Evolutionary conservation across 2,797 vertebrate species (phyloP).

Genomic region (Gastrophryne carolinensis): DNA sequence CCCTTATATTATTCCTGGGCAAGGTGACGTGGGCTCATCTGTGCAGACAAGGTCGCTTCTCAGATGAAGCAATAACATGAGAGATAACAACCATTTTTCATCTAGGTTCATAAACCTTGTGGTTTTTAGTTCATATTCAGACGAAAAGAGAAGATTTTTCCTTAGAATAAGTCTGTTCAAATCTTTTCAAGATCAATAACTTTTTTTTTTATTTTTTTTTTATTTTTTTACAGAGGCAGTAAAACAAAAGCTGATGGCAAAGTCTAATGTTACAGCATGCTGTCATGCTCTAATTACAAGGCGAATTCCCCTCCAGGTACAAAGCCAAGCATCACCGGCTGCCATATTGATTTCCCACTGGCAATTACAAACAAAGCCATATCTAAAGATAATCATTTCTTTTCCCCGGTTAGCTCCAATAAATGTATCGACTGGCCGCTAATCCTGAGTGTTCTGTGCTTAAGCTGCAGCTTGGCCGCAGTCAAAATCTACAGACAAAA

Average conservation of each 20-base stretch:
- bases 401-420: background rate
- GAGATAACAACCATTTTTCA: no score
- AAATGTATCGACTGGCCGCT: background rate
- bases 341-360: slow-evolving; percentile 10
- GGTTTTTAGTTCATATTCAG: background rate
- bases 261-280: background rate
- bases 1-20: no score
- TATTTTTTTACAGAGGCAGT: background rate
- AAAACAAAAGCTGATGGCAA: background rate
- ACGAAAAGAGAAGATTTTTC: background rate
- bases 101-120: no score
- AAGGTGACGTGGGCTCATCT: no score
- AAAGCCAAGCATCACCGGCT: background rate
- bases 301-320: background rate
- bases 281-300: slow-evolving; percentile 1
- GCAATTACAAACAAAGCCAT: slow-evolving; percentile 3
- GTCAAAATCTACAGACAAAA: background rate
- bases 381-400: background rate
- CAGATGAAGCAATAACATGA: no score
- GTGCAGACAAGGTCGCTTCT: no score
- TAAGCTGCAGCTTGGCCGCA: background rate
- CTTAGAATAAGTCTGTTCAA: background rate
- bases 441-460: background rate
- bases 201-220: no score
- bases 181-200: background rate